Evolutionary conservation across 2,113 vertebrate genomes (phyloP).

Genomic region (Setophaga kirtlandii): DNA sequence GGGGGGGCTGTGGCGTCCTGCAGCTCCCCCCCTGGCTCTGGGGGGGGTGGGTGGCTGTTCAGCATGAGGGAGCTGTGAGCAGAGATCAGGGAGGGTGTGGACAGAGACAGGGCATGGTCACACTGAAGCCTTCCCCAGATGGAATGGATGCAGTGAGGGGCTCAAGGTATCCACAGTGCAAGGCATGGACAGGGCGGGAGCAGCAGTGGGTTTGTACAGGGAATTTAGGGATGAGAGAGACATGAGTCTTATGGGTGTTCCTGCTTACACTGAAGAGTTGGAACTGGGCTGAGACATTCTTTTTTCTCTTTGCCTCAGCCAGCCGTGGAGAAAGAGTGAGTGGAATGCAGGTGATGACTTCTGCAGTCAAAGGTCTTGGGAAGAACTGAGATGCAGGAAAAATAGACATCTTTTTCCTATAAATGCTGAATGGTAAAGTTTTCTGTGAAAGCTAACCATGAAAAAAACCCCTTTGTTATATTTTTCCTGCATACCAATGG

Average conservation of each 20-base stretch:
- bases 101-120: fast-evolving
- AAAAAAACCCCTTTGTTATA: background rate
- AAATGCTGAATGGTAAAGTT: background rate
- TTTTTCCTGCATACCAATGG: background rate
- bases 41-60: background rate
- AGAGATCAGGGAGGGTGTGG: background rate
- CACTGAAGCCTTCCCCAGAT: background rate
- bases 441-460: background rate
- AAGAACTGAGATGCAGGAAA: background rate
- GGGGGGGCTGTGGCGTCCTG: background rate
- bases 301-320: background rate
- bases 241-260: background rate
- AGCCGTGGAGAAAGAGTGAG: background rate
- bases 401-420: background rate
- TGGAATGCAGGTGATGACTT: background rate
- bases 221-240: background rate
- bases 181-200: fast-evolving
- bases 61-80: background rate
- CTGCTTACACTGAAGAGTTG: background rate
- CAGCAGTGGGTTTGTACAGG: background rate
- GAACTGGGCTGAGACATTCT: fast-evolving
- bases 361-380: background rate
- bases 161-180: fast-evolving
- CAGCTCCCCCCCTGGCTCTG: background rate
- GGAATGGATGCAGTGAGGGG: fast-evolving